Evolutionary conservation across 2,113 vertebrate genomes (phyloP), one percentile per base, ranked within the genome.

Genomic region (Thalassoma bifasciatum): DNA sequence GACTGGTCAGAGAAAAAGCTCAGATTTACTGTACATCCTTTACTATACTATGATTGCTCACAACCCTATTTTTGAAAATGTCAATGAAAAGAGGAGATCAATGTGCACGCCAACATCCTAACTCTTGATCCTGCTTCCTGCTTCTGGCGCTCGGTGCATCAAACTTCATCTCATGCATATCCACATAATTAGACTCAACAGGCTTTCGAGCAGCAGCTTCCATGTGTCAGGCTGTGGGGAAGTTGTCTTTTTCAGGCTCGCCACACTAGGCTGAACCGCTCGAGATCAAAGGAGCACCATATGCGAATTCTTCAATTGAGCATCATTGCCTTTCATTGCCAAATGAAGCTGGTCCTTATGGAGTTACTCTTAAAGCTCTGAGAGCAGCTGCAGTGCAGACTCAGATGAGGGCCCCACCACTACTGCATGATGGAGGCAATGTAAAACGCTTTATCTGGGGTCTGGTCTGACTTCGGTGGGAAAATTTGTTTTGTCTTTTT

Each of bases 251-350:
- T 81, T 71, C 22, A 11, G 34, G 22, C 66, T 73, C 42, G 44
- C 26, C 21, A 42, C 46, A 47, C 40, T n/a, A 21, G n/a, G 58
- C 23, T 79, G 64, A 37, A 63, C 66, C 52, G 70, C 26, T 67
- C 22, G 0, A 47, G 77, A 83, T 86, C 82, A 85, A 83, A 82
- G 42, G 26, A 66, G 52, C 11, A n/a, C 58, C 77, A 82, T 82
- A 72, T 80, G 82, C 53, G 75, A 61, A 72, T 67, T 51, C 50
- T 65, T 72, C 75, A 74, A 30, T 34, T 56, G 42, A 72, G 72
- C 59, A 67, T 24, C 60, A 10, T 14, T 61, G 72, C 50, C 61
- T 75, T 71, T 81, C 38, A 61, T 57, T 64, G 36, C 66, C 62
- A 74, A 50, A 56, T 60, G 63, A 12, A 63, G 30, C 71, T 60